Evolutionary conservation across 2,113 vertebrate species (phyloP).

Genomic region (Loxodonta africana): DNA sequence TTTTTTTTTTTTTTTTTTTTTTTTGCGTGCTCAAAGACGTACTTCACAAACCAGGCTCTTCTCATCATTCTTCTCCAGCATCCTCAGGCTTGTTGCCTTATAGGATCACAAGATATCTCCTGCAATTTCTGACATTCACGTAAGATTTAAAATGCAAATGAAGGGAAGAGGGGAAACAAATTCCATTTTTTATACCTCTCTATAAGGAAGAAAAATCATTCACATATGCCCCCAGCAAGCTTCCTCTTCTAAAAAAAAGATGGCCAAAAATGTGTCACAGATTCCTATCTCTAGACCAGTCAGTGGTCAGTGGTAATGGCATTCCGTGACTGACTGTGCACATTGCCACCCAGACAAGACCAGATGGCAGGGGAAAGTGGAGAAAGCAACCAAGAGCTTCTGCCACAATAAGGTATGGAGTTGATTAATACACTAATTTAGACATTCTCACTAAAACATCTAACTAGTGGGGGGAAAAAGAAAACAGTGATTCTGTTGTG

Average conservation of each 20-base stretch:
- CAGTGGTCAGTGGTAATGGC: background rate
- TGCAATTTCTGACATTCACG: background rate
- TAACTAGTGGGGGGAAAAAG: background rate
- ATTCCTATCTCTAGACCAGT: background rate
- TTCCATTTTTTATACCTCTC: background rate
- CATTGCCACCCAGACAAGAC: background rate
- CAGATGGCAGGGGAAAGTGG: background rate
- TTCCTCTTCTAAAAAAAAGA: background rate
- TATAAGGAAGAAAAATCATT: background rate
- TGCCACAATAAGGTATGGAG: background rate
- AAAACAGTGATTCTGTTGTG: background rate
- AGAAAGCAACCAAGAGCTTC: background rate
- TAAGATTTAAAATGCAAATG: background rate
- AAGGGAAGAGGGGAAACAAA: background rate
- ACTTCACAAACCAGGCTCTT: background rate
- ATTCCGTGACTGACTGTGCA: background rate
- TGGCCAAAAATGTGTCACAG: background rate
- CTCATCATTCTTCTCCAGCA: too few species aligned
- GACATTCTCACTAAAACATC: constrained; percentile 8
- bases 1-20: background rate
- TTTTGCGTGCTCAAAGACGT: background rate
- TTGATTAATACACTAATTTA: background rate
- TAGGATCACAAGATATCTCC: too few species aligned
- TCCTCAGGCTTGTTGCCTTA: too few species aligned
- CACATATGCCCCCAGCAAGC: background rate